phyloP scores from a whole-genome alignment of 2,113 vertebrate genomes.

The Microtus ochrogaster region DNA sequence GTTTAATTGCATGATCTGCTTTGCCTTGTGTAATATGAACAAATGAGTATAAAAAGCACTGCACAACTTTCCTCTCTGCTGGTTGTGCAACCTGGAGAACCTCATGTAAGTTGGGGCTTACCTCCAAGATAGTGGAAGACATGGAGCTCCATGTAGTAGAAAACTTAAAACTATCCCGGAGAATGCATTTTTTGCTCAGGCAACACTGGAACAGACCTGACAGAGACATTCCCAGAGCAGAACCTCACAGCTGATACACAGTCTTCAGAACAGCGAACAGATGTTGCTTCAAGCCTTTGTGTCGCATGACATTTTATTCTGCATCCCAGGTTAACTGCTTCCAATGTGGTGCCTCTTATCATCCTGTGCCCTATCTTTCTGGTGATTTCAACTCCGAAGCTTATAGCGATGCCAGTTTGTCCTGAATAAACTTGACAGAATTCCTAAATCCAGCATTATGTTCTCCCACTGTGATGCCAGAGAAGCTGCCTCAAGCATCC shows the following conservation, averaged over 20 bases:
- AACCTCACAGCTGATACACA: not conserved
- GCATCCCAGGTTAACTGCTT: not conserved
- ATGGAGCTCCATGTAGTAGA: not conserved
- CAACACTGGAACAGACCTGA: not conserved
- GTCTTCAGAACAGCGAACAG: not conserved
- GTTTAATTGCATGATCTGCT: not conserved
- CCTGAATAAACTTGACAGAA: not conserved
- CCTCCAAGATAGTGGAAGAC: not conserved
- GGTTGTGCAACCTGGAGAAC: not conserved
- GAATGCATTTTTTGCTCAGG: not conserved
- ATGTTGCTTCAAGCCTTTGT: not conserved
- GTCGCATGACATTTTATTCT: not conserved
- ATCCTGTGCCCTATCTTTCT: not conserved
- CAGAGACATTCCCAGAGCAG: not conserved
- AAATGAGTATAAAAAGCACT: not conserved
- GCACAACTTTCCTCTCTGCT: not conserved
- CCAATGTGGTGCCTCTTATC: not conserved
- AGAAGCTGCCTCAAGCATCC: not conserved
- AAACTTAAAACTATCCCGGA: not conserved
- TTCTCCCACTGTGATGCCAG: not conserved
- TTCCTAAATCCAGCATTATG: not conserved
- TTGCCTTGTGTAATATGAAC: not conserved
- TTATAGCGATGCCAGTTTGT: not conserved
- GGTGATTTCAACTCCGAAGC: not conserved
- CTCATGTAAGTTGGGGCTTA: too few species aligned